Conservation (phyloP, 2,797 vertebrate species). For the Halcyon badia region DNA sequence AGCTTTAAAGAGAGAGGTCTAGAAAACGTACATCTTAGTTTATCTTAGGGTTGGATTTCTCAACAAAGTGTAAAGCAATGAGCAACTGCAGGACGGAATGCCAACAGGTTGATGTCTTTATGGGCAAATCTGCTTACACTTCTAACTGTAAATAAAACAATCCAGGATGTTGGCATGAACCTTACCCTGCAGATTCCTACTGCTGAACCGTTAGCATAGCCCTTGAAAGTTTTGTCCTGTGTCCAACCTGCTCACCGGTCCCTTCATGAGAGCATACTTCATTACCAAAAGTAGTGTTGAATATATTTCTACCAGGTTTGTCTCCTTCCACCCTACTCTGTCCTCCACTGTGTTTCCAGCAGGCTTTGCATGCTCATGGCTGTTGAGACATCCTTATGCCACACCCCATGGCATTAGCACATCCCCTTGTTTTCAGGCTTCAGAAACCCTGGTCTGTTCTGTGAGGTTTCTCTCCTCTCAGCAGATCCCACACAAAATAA, state of each 20-base stretch:
- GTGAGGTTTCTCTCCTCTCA: not conserved
- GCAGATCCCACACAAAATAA: not conserved
- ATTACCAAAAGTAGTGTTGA: rapidly evolving
- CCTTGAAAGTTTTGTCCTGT: not conserved
- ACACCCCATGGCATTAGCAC: not conserved
- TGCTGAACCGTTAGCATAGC: rapidly evolving
- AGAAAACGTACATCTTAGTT: not conserved
- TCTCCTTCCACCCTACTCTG: not conserved
- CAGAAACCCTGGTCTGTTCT: not conserved
- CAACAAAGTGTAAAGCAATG: not conserved
- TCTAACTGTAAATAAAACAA: not conserved
- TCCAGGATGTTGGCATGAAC: not conserved
- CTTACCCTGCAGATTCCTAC: not conserved
- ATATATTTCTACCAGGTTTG: not conserved
- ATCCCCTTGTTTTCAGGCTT: not conserved
- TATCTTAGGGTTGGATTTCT: not conserved
- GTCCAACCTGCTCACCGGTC: rapidly evolving
- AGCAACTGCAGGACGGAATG: not conserved
- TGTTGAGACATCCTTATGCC: not conserved
- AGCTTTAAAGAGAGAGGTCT: not conserved
- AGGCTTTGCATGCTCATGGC: not conserved
- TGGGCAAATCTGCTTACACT: not conserved
- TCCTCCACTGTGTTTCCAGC: not conserved
- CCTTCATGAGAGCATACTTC: rapidly evolving
- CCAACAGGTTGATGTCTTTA: not conserved